Conservation (phyloP, 2,113 vertebrate genomes). For the Callorhinus ursinus region DNA sequence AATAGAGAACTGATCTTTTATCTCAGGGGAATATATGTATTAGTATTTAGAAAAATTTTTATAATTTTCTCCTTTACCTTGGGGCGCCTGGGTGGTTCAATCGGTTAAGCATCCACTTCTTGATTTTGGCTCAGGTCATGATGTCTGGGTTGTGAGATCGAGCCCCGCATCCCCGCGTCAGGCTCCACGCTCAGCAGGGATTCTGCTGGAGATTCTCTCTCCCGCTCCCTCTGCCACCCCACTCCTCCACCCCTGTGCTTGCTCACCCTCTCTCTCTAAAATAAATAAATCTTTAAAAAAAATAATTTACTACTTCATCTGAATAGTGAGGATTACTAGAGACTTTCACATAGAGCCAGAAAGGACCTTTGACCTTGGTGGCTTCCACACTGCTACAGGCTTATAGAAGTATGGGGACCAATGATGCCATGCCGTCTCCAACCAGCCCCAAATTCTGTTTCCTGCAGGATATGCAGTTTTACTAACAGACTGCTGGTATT, state of each 20-base stretch:
- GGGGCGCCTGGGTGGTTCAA: not conserved
- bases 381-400: not conserved
- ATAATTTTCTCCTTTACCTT: not conserved
- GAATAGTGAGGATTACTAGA: not conserved
- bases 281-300: not conserved
- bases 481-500: not conserved
- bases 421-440: not conserved
- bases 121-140: not conserved
- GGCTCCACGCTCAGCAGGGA: not conserved
- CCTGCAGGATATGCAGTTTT: not conserved
- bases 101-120: not conserved
- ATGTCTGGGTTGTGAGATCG: not conserved
- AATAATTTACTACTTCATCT: not conserved
- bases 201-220: not conserved
- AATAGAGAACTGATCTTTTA: not conserved
- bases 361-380: not conserved
- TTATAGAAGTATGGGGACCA: rapidly evolving
- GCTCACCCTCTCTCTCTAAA: not conserved
- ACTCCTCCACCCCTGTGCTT: not conserved
- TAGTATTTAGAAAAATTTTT: not conserved
- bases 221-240: not conserved
- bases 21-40: not conserved
- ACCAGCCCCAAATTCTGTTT: not conserved
- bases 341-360: not conserved
- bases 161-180: rapidly evolving